Conservation (phyloP, 64 coral and sea anemone species). For the Montipora efflorescens region DNA sequence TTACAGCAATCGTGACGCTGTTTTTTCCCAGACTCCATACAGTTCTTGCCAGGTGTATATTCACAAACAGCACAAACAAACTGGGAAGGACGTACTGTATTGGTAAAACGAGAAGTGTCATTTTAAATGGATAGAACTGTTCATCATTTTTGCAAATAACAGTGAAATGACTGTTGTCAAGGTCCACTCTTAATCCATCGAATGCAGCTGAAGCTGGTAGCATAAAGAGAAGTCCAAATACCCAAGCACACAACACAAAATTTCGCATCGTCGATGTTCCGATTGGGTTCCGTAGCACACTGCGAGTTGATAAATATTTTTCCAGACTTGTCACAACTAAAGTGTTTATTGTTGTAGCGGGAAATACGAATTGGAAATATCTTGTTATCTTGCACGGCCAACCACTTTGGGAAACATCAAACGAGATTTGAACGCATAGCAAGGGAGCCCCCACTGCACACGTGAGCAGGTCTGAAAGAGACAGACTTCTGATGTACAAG, state of each 20-base stretch:
- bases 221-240: background rate
- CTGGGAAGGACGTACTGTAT: constrained; percentile 25
- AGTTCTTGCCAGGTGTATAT: background rate
- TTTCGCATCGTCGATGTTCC: background rate
- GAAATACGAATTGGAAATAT: constrained; percentile 9
- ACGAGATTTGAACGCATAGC: background rate
- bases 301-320: constrained; percentile 29
- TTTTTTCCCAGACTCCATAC: background rate
- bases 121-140: background rate
- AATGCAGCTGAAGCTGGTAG: constrained; percentile 1
- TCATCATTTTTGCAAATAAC: constrained; percentile 42
- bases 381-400: constrained; percentile 30
- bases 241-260: constrained; percentile 28
- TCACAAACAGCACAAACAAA: constrained; percentile 12
- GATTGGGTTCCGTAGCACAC: background rate
- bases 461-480: constrained; percentile 24
- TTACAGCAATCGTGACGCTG: background rate
- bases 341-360: constrained; percentile 21
- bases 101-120: constrained; percentile 18
- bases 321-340: constrained; percentile 47
- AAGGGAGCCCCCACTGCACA: background rate
- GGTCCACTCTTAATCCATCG: background rate
- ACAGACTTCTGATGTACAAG: constrained; percentile 28
- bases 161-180: constrained; percentile 14
- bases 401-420: constrained; percentile 39